Conservation (phyloP, 2,797 vertebrate genomes). For the Channa striata region DNA sequence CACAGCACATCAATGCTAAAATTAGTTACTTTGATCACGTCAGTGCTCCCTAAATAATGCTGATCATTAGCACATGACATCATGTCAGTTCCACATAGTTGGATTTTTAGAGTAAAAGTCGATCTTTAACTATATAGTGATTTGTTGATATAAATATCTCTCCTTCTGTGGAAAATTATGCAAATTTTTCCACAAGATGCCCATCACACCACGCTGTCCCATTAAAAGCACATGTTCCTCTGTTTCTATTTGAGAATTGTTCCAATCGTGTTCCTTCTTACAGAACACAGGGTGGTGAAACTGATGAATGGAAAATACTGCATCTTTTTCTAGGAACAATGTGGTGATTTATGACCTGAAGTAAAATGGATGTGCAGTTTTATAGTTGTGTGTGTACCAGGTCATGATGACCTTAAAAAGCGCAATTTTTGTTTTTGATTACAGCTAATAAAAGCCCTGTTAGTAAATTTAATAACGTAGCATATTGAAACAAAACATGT, state of each 20-base stretch:
- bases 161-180: conserved; percentile 14
- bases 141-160: conserved; percentile 5
- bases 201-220: conserved; percentile 16
- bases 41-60: conserved; percentile 20
- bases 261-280: conserved; percentile 30
- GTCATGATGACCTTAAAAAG: conserved; percentile 34
- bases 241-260: conserved; percentile 27
- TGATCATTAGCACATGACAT: conserved; percentile 26
- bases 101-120: neutral
- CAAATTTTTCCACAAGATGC: conserved; percentile 42
- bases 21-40: conserved; percentile 42
- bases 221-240: conserved; percentile 41
- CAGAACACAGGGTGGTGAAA: conserved; percentile 30
- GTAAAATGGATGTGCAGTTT: conserved; percentile 27
- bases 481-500: neutral
- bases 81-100: neutral
- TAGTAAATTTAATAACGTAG: neutral
- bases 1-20: conserved; percentile 49
- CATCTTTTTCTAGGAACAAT: conserved; percentile 33
- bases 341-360: conserved; percentile 35
- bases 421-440: conserved; percentile 4
- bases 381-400: conserved; percentile 6
- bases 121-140: conserved; percentile 1
- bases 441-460: conserved; percentile 1
- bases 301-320: conserved; percentile 35